Percentiles rank a stretch among this genome's conserved stretches.
These are phyloP conservation scores for Oryctes rhinoceros DNA, from an alignment of 1,140 invertebrate species.

Conservation along the genomic window DNA sequence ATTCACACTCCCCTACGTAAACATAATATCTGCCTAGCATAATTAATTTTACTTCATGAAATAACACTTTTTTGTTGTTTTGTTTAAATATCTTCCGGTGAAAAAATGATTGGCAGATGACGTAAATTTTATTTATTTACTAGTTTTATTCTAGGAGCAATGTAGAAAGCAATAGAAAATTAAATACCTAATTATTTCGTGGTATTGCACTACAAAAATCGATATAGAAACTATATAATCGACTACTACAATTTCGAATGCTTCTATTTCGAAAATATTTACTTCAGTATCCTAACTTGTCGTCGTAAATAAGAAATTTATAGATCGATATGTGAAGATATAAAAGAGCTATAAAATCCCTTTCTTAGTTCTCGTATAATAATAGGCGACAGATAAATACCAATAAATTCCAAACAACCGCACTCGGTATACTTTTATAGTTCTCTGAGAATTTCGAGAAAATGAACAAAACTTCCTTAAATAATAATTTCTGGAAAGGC, in stretches of 20 bases:
- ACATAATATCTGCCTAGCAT: too few species aligned
- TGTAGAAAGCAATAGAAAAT: too few species aligned
- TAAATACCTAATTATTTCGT: too few species aligned
- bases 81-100: too few species aligned
- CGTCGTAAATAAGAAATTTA: not conserved
- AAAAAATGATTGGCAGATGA: too few species aligned
- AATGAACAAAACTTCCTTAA: not conserved
- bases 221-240: not conserved
- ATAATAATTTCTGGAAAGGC: not conserved
- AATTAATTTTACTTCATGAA: too few species aligned
- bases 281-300: not conserved
- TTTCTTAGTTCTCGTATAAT: not conserved
- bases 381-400: not conserved
- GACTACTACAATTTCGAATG: not conserved
- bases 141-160: too few species aligned
- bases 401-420: not conserved
- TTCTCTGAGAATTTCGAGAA: not conserved
- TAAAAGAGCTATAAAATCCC: constrained; percentile 2
- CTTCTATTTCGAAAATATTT: not conserved
- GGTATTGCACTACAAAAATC: too few species aligned
- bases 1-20: too few species aligned
- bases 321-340: constrained; percentile 4
- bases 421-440: not conserved
- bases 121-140: too few species aligned
- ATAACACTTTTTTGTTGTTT: too few species aligned